Evolutionary conservation across 2,888 invertebrate genomes (phyloP).

Genomic region (Hedya salicella): DNA sequence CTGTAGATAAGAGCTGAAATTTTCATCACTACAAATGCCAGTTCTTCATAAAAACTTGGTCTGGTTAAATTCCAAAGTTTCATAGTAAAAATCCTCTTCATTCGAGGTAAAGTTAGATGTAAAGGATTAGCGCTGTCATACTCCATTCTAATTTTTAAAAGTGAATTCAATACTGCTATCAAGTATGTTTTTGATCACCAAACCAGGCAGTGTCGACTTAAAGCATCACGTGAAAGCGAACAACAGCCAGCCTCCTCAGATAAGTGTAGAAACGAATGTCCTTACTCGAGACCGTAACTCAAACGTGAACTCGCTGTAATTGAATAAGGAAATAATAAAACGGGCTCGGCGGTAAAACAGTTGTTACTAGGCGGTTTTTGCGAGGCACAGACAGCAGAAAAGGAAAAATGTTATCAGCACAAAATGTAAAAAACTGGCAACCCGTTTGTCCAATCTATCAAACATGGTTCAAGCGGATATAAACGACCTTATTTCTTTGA

Average conservation of each 20-base stretch:
- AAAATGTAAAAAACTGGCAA: neutral
- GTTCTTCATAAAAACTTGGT: too few relatives aligned
- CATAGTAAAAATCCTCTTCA: too few relatives aligned
- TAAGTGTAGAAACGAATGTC: conserved; percentile 27
- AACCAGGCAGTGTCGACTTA: neutral
- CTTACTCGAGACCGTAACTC: conserved; percentile 34
- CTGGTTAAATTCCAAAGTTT: too few relatives aligned
- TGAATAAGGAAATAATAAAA: conserved; percentile 49
- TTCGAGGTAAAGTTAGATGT: too few relatives aligned
- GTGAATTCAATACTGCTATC: too few relatives aligned
- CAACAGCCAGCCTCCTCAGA: neutral
- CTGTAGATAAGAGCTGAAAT: too few relatives aligned
- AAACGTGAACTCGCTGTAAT: conserved; percentile 43
- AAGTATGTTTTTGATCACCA: too few relatives aligned
- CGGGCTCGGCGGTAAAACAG: conserved; percentile 46
- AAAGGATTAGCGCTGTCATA: too few relatives aligned
- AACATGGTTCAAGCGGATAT: neutral
- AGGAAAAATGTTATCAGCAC: neutral
- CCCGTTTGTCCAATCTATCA: neutral
- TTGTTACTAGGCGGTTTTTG: conserved; percentile 44
- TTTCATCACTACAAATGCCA: too few relatives aligned
- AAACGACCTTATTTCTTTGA: neutral
- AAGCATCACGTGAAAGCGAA: neutral
- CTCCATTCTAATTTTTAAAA: too few relatives aligned
- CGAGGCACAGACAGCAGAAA: conserved; percentile 18